Evolutionary conservation across 2,113 vertebrate genomes (phyloP).

Genomic region (Ceyx melanurus): DNA sequence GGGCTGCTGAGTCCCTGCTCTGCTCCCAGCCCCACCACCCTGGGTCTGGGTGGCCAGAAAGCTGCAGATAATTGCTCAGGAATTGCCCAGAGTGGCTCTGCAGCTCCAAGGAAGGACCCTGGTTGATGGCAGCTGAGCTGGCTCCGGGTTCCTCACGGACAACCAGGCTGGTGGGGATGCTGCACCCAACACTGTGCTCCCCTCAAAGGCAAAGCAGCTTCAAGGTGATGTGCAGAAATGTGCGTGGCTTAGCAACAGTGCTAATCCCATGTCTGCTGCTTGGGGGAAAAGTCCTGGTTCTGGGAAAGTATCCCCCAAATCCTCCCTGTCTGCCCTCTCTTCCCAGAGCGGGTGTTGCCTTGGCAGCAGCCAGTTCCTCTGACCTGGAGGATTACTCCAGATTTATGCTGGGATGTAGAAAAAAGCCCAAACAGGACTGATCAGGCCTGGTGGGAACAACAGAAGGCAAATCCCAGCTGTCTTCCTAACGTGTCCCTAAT

Average conservation of each 20-base stretch:
- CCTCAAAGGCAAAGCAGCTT: neutral
- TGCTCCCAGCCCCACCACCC: neutral
- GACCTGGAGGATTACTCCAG: conserved; percentile 15
- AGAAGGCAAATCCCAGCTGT: conserved; percentile 52
- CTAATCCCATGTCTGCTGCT: neutral
- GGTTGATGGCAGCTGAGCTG: rapidly evolving
- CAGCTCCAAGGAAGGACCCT: rapidly evolving
- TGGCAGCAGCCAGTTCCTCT: neutral
- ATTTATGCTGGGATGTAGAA: neutral
- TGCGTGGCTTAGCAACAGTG: rapidly evolving
- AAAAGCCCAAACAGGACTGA: neutral
- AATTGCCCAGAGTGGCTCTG: rapidly evolving
- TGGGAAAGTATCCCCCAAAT: neutral
- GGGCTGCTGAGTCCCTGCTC: rapidly evolving
- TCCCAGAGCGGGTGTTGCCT: neutral
- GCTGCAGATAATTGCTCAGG: neutral
- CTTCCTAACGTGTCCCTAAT: conserved; percentile 20
- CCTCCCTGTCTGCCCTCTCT: neutral
- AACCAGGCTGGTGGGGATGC: neutral
- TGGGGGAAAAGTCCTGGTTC: neutral
- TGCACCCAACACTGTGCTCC: neutral
- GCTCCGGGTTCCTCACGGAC: neutral
- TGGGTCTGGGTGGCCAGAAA: rapidly evolving
- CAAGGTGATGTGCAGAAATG: neutral
- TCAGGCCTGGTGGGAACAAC: conserved; percentile 22